Conservation (phyloP, 1,140 invertebrate genomes). For the Tribolium madens region DNA sequence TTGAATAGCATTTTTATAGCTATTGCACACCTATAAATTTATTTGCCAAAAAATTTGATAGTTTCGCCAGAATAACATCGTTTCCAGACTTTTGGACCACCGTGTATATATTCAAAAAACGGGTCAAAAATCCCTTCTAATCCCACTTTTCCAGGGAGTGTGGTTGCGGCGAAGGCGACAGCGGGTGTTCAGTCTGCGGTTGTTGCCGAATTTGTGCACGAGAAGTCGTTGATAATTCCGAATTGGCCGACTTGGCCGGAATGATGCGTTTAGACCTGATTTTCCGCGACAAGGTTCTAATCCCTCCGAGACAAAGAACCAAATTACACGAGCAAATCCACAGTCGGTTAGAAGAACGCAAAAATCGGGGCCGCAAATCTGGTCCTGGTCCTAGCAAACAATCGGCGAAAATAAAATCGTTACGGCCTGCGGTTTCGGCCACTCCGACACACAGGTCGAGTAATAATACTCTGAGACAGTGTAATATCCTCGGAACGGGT, state of each 20-base stretch:
- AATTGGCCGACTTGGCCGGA: constrained; percentile 68
- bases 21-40: too few relatives aligned
- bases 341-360: constrained; percentile 70
- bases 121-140: neutral
- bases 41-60: too few relatives aligned
- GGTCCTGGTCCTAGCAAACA: constrained; percentile 61
- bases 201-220: constrained; percentile 89
- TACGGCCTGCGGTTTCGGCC: constrained; percentile 49
- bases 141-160: constrained; percentile 77
- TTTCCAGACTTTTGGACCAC: too few relatives aligned
- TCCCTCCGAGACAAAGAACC: constrained; percentile 67
- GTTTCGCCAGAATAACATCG: too few relatives aligned
- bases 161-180: constrained; percentile 95
- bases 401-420: constrained; percentile 58
- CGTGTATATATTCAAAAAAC: too few relatives aligned
- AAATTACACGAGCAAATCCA: constrained; percentile 72
- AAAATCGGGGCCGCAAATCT: constrained; percentile 68
- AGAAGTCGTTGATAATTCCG: constrained; percentile 72
- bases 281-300: constrained; percentile 66
- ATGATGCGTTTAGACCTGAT: constrained; percentile 71
- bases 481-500: constrained; percentile 52
- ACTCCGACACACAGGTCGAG: constrained; percentile 54
- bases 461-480: constrained; percentile 53
- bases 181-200: constrained; percentile 92
- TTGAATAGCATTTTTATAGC: too few relatives aligned